Evolutionary conservation across 2,113 vertebrate species (phyloP).

Genomic region (Hepsetus odoe): DNA sequence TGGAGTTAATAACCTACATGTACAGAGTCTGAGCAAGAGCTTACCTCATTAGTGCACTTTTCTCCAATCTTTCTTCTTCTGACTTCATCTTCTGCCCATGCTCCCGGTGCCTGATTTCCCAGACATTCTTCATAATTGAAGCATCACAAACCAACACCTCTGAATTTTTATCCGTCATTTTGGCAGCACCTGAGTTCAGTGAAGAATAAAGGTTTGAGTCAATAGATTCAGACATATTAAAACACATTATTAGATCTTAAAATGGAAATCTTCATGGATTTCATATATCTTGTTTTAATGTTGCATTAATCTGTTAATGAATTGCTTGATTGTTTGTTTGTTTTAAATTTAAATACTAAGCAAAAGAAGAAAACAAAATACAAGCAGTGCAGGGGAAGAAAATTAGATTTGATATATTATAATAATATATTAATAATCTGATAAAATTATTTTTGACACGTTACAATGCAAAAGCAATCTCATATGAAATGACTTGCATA

Average conservation of each 20-base stretch:
- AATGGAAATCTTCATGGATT: not conserved
- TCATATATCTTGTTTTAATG: not conserved
- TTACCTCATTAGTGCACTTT: conserved; percentile 45
- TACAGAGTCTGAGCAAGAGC: not conserved
- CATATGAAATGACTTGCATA: conserved; percentile 15
- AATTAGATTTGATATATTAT: no score
- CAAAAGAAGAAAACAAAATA: not conserved
- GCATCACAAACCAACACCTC: conserved; percentile 26
- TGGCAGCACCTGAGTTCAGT: not conserved
- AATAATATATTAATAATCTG: no score
- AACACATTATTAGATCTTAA: not conserved
- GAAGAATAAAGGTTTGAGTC: not conserved
- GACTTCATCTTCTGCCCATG: conserved; percentile 3
- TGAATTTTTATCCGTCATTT: conserved; percentile 24
- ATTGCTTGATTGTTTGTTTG: no score
- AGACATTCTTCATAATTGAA: conserved; percentile 51
- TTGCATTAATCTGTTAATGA: not conserved
- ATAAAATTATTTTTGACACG: not conserved
- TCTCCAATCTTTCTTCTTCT: conserved; percentile 29
- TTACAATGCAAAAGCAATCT: conserved; percentile 26
- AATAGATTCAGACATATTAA: not conserved
- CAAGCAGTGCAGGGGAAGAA: not conserved
- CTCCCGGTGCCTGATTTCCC: conserved; percentile 45
- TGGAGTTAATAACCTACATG: not conserved
- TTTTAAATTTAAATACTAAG: not conserved